Evolutionary conservation across 2,113 vertebrate species (phyloP).

Genomic region (Nothocercus julius): DNA sequence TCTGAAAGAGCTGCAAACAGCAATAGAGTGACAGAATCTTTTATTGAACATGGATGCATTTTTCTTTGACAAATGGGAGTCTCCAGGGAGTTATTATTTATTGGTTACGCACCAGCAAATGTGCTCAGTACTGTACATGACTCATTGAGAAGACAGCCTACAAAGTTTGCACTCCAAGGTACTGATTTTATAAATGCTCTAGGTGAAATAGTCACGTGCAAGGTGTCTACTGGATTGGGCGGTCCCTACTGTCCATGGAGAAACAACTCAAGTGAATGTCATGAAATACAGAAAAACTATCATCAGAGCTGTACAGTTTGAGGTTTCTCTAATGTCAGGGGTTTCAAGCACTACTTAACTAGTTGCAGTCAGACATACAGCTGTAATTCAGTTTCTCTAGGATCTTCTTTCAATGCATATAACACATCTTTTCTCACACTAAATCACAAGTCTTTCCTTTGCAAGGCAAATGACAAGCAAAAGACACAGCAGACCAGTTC

Average conservation of each 20-base stretch:
- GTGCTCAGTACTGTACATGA: neutral
- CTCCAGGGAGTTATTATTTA: constrained; percentile 27
- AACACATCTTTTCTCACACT: neutral
- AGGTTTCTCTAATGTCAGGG: neutral
- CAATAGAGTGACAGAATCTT: constrained; percentile 28
- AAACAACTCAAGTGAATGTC: neutral
- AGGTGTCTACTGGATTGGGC: neutral
- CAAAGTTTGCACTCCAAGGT: neutral
- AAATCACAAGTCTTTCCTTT: neutral
- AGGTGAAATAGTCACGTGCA: neutral
- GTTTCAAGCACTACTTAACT: neutral
- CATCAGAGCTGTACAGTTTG: neutral
- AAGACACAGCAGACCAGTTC: neutral
- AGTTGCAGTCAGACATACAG: neutral
- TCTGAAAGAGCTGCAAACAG: constrained; percentile 46
- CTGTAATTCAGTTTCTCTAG: neutral
- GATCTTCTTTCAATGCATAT: neutral
- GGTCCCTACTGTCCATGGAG: neutral
- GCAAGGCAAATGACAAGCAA: neutral
- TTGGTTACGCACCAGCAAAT: neutral
- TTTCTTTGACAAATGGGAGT: constrained; percentile 31
- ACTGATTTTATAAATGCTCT: neutral
- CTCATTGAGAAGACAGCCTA: neutral
- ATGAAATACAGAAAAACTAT: neutral
- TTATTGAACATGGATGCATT: constrained; percentile 36